A percentile compares a stretch with the other conserved stretches of the same genome.
phyloP scores from a whole-genome alignment of 2,888 invertebrate genomes.

The Drosophila falleni region DNA sequence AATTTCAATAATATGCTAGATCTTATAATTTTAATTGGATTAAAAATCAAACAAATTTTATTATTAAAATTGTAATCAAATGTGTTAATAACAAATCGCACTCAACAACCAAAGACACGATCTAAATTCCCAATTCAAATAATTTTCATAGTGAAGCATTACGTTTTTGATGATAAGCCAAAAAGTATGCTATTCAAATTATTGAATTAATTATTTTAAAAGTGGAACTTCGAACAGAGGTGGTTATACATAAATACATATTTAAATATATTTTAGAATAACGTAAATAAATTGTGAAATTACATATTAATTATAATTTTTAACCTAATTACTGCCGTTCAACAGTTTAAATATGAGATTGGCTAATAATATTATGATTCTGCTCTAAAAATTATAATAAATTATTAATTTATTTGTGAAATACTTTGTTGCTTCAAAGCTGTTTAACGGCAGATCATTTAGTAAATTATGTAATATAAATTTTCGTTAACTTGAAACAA shows the following conservation, averaged over 20 bases:
- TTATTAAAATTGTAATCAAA: not conserved
- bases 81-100: not conserved
- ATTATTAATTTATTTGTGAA: not conserved
- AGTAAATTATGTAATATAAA: conserved; percentile 18
- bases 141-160: no score
- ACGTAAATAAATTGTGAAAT: conserved; percentile 51
- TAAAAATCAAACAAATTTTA: not conserved
- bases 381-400: not conserved
- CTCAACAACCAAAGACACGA: not conserved
- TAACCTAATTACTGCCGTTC: conserved; percentile 28
- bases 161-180: not conserved
- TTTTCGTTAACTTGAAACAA: conserved; percentile 1
- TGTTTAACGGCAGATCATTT: conserved; percentile 51
- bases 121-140: not conserved
- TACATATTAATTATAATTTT: conserved; percentile 29
- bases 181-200: conserved; percentile 5
- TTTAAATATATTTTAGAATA: conserved; percentile 35
- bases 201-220: not conserved
- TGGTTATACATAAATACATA: not conserved
- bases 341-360: conserved; percentile 21
- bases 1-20: conserved; percentile 27
- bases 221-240: not conserved
- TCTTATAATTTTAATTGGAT: conserved; percentile 18
- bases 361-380: conserved; percentile 2
- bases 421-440: conserved; percentile 2